A percentile compares a stretch with the other conserved stretches of the same genome.
Evolutionary conservation across 2,797 vertebrate species (phyloP).

Genomic region (Thripadectes ignobilis): DNA sequence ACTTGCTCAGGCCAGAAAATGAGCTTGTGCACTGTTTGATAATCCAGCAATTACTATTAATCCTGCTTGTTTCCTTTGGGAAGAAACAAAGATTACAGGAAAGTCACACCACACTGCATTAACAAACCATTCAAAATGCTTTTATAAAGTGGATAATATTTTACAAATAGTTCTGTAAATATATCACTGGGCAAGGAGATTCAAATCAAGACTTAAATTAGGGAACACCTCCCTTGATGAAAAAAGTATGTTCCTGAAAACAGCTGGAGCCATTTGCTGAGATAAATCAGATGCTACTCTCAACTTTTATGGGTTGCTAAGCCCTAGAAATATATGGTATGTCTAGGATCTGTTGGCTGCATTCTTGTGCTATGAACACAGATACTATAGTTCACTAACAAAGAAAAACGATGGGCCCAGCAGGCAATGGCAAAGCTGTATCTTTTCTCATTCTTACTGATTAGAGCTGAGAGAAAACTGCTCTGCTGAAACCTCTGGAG

Average conservation of each 20-base stretch:
- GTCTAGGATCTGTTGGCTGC: slow-evolving; percentile 25
- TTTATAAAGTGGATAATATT: background rate
- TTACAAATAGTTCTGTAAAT: slow-evolving; percentile 5
- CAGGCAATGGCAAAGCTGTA: background rate
- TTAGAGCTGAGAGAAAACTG: background rate
- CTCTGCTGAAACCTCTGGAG: background rate
- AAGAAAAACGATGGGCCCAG: background rate
- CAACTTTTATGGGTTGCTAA: slow-evolving; percentile 51
- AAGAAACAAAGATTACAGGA: background rate
- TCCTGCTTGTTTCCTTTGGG: background rate
- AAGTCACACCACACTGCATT: background rate
- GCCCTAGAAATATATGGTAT: slow-evolving; percentile 37
- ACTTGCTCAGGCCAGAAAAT: background rate
- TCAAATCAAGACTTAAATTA: slow-evolving; percentile 21
- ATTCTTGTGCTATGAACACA: slow-evolving; percentile 38
- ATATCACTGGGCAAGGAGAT: background rate
- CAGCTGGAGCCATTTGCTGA: slow-evolving; percentile 29
- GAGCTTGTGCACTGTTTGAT: background rate
- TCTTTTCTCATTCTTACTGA: background rate
- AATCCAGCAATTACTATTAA: background rate
- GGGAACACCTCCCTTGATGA: slow-evolving; percentile 19
- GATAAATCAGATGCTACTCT: slow-evolving; percentile 55
- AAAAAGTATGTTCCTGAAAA: slow-evolving; percentile 30
- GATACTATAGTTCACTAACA: background rate
- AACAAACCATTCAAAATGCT: background rate